Evolutionary conservation across 2,113 vertebrate genomes (phyloP), one percentile per base, ranked within the genome.

Genomic region (Apus apus): DNA sequence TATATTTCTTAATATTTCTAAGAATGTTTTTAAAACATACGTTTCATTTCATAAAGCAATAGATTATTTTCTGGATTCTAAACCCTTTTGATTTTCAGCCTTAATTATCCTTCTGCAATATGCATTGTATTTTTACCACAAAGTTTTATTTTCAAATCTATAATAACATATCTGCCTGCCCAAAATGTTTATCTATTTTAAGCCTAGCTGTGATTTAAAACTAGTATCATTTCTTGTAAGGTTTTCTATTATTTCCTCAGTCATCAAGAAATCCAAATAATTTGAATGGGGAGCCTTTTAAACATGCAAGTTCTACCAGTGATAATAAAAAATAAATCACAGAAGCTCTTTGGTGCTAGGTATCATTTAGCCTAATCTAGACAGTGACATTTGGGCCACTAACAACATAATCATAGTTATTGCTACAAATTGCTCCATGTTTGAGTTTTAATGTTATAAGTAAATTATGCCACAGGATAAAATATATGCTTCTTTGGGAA

Each of bases 401-500:
- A 98, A 98, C 96, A 91, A 96, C 97, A 97, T 98, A 97, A 98
- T 98, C 98, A 98, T 97, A 96, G 96, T 98, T 98, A 98, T 98
- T 98, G 97, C 98, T 98, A 98, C 97, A 98, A 98, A 98, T 98
- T 97, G 97, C 97, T 98, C 90, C 97, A 96, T 98, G 97, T 98
- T 98, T 98, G 97, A 98, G 96, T 98, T 98, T 98, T 98, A 98
- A 98, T 97, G 96, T 97, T 98, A 98, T 98, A 98, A 98, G 98
- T 98, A 98, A 98, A 98, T 98, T 98, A 98, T 98, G 97, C 97
- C 97, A 98, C 95, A 65, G 36, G 96, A 98, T 98, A 98, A 98
- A 98, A 98, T 98, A 98, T 98, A 94, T 96, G 94, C 96, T 97
- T 98, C 98, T 98, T 96, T 97, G 98, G 97, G 97, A 98, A 98